phyloP scores from a whole-genome alignment of 2,113 vertebrate species.

The Oreocharis arfaki region DNA sequence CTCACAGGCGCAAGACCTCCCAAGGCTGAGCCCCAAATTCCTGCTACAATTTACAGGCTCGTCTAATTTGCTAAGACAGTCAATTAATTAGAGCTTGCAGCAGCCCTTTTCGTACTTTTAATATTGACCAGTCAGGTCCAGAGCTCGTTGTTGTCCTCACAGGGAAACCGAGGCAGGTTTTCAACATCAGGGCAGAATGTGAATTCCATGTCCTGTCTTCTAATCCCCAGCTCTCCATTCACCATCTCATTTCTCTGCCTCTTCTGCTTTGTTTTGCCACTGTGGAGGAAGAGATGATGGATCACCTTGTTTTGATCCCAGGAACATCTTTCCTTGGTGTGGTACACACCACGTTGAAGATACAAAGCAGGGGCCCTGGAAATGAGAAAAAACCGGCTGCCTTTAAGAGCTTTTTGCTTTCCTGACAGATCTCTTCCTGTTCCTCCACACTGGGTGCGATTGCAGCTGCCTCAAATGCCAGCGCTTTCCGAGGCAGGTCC shows the following conservation, averaged over 20 bases:
- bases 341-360: neutral
- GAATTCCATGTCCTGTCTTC: neutral
- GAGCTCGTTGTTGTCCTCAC: neutral
- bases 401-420: neutral
- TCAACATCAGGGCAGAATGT: neutral
- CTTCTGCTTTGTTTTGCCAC: neutral
- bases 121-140: neutral
- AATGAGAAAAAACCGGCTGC: neutral
- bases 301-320: neutral
- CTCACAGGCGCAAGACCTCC: neutral
- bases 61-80: neutral
- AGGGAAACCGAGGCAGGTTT: conserved; percentile 9
- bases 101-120: neutral
- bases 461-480: conserved; percentile 17
- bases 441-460: fast-evolving
- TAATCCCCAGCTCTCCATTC: neutral
- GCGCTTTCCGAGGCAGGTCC: neutral
- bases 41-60: neutral
- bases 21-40: neutral
- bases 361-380: neutral
- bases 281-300: neutral
- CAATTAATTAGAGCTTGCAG: neutral
- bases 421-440: neutral
- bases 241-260: neutral
- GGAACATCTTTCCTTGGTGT: neutral